Conservation (phyloP, 2,113 vertebrate species). For the Morone saxatilis region DNA sequence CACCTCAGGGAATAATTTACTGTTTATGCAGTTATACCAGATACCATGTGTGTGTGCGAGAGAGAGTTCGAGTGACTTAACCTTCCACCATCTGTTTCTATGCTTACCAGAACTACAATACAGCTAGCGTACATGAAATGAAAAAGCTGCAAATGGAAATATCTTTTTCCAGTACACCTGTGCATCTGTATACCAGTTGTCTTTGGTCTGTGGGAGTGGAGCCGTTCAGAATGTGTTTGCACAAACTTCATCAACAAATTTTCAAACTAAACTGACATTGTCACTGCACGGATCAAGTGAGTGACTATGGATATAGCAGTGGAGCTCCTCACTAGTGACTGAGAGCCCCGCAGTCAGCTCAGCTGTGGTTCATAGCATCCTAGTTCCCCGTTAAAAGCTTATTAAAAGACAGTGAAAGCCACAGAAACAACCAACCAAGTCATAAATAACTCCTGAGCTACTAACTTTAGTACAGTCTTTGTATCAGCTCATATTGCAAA, state of each 20-base stretch:
- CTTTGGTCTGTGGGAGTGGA: not conserved
- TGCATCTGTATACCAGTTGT: not conserved
- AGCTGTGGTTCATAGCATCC: not conserved
- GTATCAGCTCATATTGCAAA: too few relatives aligned
- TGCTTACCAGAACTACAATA: constrained; percentile 13
- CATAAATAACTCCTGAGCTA: not conserved
- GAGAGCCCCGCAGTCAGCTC: too few relatives aligned
- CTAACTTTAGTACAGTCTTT: not conserved
- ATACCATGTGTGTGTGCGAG: not conserved
- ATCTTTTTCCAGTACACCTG: not conserved
- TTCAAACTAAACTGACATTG: not conserved
- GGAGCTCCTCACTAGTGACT: not conserved
- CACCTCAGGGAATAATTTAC: constrained; percentile 48
- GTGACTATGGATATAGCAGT: not conserved
- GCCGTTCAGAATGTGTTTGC: not conserved
- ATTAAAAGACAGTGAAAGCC: too few relatives aligned
- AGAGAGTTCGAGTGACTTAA: not conserved
- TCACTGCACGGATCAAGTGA: not conserved
- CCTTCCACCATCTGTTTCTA: constrained; percentile 47
- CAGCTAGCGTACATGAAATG: constrained; percentile 13
- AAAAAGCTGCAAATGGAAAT: constrained; percentile 12
- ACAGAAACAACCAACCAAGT: too few relatives aligned
- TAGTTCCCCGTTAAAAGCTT: too few relatives aligned
- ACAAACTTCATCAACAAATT: not conserved
- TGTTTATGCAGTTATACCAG: constrained; percentile 32